Conservation (phyloP, 2,888 invertebrate species). For the Anaspis maculata region DNA sequence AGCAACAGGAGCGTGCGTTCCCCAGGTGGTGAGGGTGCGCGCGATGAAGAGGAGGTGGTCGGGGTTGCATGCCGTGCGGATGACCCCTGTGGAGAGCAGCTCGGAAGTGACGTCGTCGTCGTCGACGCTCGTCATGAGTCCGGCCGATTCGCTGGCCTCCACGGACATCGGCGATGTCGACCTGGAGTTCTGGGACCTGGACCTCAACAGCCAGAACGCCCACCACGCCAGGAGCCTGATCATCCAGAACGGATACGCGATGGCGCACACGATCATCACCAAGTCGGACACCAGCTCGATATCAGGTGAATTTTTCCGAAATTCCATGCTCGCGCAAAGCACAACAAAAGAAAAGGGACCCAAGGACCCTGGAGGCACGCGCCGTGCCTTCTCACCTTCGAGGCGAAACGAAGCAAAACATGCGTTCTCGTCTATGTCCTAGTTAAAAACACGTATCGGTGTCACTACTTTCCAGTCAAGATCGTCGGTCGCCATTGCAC, state of each 20-base stretch:
- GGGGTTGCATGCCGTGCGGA: conserved; percentile 56
- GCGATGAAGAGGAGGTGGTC: conserved; percentile 73
- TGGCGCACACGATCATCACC: conserved; percentile 39
- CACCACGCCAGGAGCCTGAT: conserved; percentile 28
- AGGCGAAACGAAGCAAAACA: conserved; percentile 5
- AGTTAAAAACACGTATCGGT: conserved; percentile 33
- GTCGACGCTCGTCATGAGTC: conserved; percentile 58
- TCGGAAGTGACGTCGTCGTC: conserved; percentile 73
- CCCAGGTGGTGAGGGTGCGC: too few species aligned
- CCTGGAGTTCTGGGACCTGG: conserved; percentile 73
- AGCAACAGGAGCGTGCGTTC: too few species aligned
- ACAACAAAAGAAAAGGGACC: too few species aligned
- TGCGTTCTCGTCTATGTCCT: conserved; percentile 22
- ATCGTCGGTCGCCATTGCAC: conserved; percentile 28
- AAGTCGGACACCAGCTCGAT: conserved; percentile 43
- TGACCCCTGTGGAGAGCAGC: conserved; percentile 63
- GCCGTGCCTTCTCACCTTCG: conserved; percentile 6
- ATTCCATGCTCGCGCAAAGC: conserved; percentile 7
- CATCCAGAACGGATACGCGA: conserved; percentile 36
- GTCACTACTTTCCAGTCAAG: conserved; percentile 40
- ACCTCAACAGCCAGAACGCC: conserved; percentile 46
- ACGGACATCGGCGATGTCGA: conserved; percentile 70
- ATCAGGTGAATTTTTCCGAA: conserved; percentile 34
- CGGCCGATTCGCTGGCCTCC: conserved; percentile 65
- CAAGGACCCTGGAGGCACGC: background rate